Evolutionary conservation across 2,797 vertebrate species (phyloP).

Genomic region (Cirrhinus molitorella): DNA sequence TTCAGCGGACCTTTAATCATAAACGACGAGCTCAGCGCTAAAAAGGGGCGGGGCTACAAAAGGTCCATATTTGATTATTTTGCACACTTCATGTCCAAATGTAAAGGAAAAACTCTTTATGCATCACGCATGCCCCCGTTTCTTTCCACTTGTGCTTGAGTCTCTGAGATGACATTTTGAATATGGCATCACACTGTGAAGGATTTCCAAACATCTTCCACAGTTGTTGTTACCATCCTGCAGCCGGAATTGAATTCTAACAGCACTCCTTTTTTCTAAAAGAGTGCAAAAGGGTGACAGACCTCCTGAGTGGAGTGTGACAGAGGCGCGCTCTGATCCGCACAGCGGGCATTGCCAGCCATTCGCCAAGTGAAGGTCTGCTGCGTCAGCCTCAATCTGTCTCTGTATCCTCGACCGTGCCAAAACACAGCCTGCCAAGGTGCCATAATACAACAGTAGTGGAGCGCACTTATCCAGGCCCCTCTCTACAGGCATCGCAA

Average conservation of each 20-base stretch:
- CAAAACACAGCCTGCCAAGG: conserved; percentile 70
- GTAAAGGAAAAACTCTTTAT: background rate
- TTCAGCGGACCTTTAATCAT: too few species aligned
- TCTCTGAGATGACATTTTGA: background rate
- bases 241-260: background rate
- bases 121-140: background rate
- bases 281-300: conserved; percentile 4
- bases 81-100: too few species aligned
- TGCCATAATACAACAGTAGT: conserved; percentile 63
- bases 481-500: conserved; percentile 13
- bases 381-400: conserved; percentile 73
- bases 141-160: background rate
- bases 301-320: background rate
- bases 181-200: conserved; percentile 3
- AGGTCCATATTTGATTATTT: too few species aligned
- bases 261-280: background rate
- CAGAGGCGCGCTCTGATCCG: background rate
- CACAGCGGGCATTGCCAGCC: conserved; percentile 67
- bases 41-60: too few species aligned
- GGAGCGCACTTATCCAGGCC: conserved; percentile 59
- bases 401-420: conserved; percentile 66
- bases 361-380: conserved; percentile 69
- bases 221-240: background rate
- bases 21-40: too few species aligned
- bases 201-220: background rate